Evolutionary conservation across 2,797 vertebrate species (phyloP).

Genomic region (Lophotriccus pileatus): DNA sequence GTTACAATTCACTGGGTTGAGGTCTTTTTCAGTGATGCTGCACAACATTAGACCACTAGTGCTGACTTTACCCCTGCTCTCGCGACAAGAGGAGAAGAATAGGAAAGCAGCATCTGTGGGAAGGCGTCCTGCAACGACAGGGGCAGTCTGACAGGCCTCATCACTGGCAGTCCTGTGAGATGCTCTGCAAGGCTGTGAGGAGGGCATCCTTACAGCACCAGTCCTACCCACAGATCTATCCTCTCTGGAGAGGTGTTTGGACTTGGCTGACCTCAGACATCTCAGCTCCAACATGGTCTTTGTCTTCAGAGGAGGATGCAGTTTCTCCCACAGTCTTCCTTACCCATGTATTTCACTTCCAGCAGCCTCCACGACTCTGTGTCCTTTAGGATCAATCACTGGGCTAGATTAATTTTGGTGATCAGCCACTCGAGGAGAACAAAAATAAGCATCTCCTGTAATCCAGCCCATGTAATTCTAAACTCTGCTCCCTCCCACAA

Average conservation of each 20-base stretch:
- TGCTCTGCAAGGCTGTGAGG: background rate
- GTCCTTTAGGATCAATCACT: background rate
- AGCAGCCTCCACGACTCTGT: background rate
- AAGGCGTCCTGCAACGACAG: background rate
- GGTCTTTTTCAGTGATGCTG: background rate
- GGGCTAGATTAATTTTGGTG: background rate
- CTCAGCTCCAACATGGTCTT: background rate
- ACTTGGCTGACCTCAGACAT: background rate
- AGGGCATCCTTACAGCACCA: background rate
- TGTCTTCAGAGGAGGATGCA: background rate
- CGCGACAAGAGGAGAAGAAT: fast-evolving
- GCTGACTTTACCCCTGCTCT: background rate
- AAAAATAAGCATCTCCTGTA: constrained; percentile 15
- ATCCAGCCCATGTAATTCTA: constrained; percentile 5
- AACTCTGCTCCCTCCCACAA: background rate
- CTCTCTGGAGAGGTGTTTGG: background rate
- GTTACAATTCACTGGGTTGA: background rate
- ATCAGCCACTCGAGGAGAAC: background rate
- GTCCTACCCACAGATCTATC: background rate
- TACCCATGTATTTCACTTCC: background rate
- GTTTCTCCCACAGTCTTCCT: background rate
- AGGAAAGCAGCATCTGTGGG: background rate
- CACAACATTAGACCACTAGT: background rate
- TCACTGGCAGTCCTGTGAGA: background rate
- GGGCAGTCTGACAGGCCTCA: background rate